A percentile compares a stretch with the other conserved stretches of the same genome.
phyloP scores from a whole-genome alignment of 2,113 vertebrate species.

The Cavia porcellus region DNA sequence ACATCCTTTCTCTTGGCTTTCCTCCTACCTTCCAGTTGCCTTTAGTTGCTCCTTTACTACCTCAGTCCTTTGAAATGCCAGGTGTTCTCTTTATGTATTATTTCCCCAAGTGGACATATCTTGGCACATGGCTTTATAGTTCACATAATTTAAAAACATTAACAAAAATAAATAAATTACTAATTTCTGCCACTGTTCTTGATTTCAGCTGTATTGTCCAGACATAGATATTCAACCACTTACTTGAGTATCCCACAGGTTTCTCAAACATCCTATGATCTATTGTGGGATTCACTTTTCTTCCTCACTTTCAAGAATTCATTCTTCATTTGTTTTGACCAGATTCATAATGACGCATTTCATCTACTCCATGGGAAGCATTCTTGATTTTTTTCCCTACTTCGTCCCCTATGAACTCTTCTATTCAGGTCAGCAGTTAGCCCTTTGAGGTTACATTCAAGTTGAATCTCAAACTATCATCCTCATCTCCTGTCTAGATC shows the following conservation, averaged over 20 bases:
- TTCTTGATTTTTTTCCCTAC: neutral
- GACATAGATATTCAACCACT: neutral
- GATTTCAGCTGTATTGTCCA: neutral
- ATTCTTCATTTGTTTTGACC: neutral
- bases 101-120: neutral
- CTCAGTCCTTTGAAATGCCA: neutral
- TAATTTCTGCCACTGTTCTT: neutral
- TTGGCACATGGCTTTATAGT: neutral
- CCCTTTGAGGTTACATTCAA: neutral
- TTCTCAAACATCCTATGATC: neutral
- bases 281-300: conserved; percentile 17
- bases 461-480: neutral
- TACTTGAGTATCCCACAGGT: neutral
- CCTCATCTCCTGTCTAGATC: neutral
- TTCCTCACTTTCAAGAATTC: neutral
- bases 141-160: neutral
- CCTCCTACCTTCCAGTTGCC: neutral
- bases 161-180: neutral
- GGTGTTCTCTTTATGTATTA: neutral
- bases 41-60: neutral
- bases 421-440: neutral
- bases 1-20: neutral
- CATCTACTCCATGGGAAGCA: neutral
- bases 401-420: rapidly evolving
- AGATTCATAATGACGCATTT: conserved; percentile 5